phyloP scores from a whole-genome alignment of 2,113 vertebrate species.

The Oenanthe oenanthe region DNA sequence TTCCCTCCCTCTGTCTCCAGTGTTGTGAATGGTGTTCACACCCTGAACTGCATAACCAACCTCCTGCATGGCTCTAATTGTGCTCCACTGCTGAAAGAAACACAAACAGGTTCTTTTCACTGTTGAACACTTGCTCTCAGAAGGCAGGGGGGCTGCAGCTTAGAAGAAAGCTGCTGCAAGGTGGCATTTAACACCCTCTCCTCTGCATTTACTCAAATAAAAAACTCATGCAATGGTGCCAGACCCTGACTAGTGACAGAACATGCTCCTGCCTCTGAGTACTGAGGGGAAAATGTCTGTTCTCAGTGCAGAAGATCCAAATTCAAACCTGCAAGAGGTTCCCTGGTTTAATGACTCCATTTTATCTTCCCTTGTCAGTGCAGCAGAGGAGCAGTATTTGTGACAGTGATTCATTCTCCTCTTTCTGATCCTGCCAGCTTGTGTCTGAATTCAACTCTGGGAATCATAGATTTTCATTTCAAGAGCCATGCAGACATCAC shows the following conservation, averaged over 20 bases:
- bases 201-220: neutral
- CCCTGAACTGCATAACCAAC: neutral
- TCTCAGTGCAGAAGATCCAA: neutral
- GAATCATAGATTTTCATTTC: neutral
- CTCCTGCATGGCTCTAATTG: neutral
- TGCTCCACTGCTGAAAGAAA: neutral
- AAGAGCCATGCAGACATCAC: neutral
- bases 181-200: neutral
- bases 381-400: neutral
- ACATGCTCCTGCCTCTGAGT: neutral
- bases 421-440: slow-evolving; percentile 20
- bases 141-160: neutral
- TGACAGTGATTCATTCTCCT: neutral
- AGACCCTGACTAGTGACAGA: neutral
- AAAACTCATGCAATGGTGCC: neutral
- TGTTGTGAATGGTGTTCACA: neutral
- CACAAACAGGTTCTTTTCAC: neutral
- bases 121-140: neutral
- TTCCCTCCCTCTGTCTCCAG: neutral
- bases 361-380: neutral
- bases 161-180: neutral
- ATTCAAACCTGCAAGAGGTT: neutral
- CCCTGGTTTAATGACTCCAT: neutral
- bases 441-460: neutral
- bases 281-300: neutral